Percentiles rank a stretch among this genome's conserved stretches.
These are phyloP conservation scores for Cheilosia grossa DNA, from an alignment of 2,888 invertebrate species.

Conservation along the genomic window DNA sequence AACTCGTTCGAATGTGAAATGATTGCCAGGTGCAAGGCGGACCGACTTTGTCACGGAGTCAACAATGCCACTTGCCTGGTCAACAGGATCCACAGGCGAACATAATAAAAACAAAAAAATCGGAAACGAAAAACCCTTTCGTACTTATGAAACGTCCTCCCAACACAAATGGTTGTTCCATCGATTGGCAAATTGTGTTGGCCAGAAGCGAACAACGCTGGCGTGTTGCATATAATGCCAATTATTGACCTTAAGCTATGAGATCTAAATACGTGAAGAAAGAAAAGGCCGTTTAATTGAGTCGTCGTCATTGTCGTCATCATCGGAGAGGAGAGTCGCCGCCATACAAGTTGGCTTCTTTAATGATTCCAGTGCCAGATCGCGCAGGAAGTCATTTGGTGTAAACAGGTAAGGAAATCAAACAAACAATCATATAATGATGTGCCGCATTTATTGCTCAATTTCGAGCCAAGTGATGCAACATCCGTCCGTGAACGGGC, in stretches of 20 bases:
- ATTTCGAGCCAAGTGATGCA: slow-evolving; percentile 70
- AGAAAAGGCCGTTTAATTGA: slow-evolving; percentile 62
- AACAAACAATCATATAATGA: slow-evolving; percentile 69
- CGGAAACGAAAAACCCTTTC: slow-evolving; percentile 39
- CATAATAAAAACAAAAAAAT: slow-evolving; percentile 2
- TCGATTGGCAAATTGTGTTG: slow-evolving; percentile 36
- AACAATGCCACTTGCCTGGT: slow-evolving; percentile 66
- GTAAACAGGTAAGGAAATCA: slow-evolving; percentile 71
- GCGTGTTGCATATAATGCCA: slow-evolving; percentile 40
- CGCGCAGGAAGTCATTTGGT: slow-evolving; percentile 71
- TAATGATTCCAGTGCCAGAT: slow-evolving; percentile 62
- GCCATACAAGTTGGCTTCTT: slow-evolving; percentile 50
- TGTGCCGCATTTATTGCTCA: slow-evolving; percentile 73
- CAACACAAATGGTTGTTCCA: not conserved
- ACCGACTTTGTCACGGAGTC: slow-evolving; percentile 71
- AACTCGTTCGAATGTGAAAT: slow-evolving; percentile 79
- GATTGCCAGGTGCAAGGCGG: slow-evolving; percentile 74
- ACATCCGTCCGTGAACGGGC: slow-evolving; percentile 67
- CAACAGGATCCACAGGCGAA: not conserved
- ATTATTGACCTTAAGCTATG: slow-evolving; percentile 53
- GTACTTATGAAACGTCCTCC: slow-evolving; percentile 24
- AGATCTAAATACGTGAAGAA: slow-evolving; percentile 9
- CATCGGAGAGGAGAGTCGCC: not conserved
- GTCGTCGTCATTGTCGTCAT: slow-evolving; percentile 29
- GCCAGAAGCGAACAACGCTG: slow-evolving; percentile 43